These are phyloP conservation scores for Setophaga kirtlandii DNA, from an alignment of 2,113 vertebrate genomes.

Conservation along the genomic window DNA sequence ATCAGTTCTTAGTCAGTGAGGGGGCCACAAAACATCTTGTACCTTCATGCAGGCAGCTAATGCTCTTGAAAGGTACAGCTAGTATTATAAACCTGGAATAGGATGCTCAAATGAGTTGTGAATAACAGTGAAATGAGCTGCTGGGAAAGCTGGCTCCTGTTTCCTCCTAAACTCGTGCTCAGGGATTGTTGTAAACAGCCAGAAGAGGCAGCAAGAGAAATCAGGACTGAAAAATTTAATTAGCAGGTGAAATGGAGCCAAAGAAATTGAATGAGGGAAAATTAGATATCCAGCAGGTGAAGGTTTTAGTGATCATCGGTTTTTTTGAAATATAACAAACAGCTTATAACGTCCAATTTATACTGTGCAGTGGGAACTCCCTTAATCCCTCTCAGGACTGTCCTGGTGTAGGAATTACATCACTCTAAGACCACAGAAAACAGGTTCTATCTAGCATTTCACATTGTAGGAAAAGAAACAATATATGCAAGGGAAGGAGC, in stretches of 20 bases:
- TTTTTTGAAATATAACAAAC: not conserved
- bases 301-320: not conserved
- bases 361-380: not conserved
- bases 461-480: not conserved
- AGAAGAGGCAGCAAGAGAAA: not conserved
- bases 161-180: not conserved
- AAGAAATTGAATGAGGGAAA: not conserved
- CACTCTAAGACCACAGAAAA: not conserved
- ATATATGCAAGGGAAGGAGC: not conserved
- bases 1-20: not conserved
- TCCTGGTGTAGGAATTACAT: not conserved
- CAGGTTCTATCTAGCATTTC: not conserved
- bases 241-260: not conserved
- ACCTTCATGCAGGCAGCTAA: not conserved
- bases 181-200: not conserved
- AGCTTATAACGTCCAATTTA: not conserved
- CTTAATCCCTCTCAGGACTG: not conserved
- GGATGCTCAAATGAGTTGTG: not conserved
- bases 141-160: not conserved
- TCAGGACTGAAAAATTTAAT: conserved; percentile 7
- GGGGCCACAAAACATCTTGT: not conserved
- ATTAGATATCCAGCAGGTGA: not conserved
- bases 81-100: not conserved
- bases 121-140: conserved; percentile 1
- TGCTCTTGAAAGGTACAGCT: not conserved